Evolutionary conservation across 2,113 vertebrate genomes (phyloP), one percentile per base, ranked within the genome.

Genomic region (Phasianus colchicus): DNA sequence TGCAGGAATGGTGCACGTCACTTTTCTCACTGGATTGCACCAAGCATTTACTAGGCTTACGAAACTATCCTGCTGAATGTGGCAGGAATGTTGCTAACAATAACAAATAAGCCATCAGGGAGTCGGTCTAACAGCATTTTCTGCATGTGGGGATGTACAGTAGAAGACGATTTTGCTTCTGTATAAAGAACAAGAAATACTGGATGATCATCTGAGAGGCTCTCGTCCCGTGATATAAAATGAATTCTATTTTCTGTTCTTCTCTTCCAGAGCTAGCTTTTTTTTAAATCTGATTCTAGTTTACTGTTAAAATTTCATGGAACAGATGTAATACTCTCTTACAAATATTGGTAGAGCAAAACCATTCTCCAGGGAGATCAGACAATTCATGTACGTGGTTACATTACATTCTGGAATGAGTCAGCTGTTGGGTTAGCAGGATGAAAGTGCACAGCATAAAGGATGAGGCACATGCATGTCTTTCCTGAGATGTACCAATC

Each of bases 331-430:
- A 14, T 22, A 29, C 2, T 67, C 27, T 54, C 32, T 60, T 13
- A 7, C 20, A 36, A 61, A 73, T n/a, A 60, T 3, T 25, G 15
- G 9, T 48, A 69, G 36, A 32, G n/a, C 18, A 69, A 57, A 84
- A 7, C 2, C 36, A 7, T 70, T 61, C 60, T 73, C 45, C 60
- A 22, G 21, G 47, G 47, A 45, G 52, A n/a, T 67, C 30, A 55
- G 40, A 18, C n/a, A 27, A 4, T 21, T 72, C 24, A 0, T 0
- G 2, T 22, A 25, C 2, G 29, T 45, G 70, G 36, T 11, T n/a
- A 3, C 5, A 19, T 57, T 43, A 29, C 60, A 22, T 25, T n/a
- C 45, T 29, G 13, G 9, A 5, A 38, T 7, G 34, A 67, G 72
- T 61, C 60, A 40, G n/a, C 34, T 38, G 0, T 52, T 65, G 8